Base-by-base conservation (phyloP, 1,140 invertebrate species). In the Potamilus streckersoni region DNA sequence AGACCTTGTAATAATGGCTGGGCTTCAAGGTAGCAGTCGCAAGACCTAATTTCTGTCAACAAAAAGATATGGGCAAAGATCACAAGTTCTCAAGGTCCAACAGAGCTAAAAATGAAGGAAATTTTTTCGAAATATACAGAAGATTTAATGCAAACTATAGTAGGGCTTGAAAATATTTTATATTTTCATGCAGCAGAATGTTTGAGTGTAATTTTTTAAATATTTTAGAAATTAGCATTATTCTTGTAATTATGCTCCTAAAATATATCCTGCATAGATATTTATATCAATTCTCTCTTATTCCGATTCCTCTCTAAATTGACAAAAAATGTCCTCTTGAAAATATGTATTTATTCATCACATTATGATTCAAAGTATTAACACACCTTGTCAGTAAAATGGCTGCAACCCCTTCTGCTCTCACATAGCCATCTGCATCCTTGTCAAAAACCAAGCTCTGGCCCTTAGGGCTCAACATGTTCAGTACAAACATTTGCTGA, bases 351-450 rank as follows among this genome's bases (percentile, higher is more conserved):
- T 27, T 19, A 20, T 11, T 12, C 38, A 27, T 20, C 23, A 20
- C 61, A 62, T 23, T 12, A 11, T 17, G 11, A 31, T 5, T 27
- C 14, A 31, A 16, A 19, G 38, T 71, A 67, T 31, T 19, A 15
- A 60, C 16, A 56, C 56, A 83, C 82, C 80, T 79, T 58, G 78
- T 68, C 2, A 84, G 67, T 20, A 84, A 38, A 57, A 84, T 70
- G 23, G 78, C 71, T 55, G 74, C 81, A 27, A 82, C 66, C 3
- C 83, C 83, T 38, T 84, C 83, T 55, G 80, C 76, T 71, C 83
- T 71, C 4, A 82, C 80, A 68, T 82, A 82, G 57, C 83, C 83
- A 17, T 73, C 71, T 5, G 83, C 83, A 71, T 73, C 69, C 1
- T 59, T 49, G 75, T 82, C 83, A 80, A 79, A 82, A 8, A 80